phyloP scores from a whole-genome alignment of 2,113 vertebrate species.

The Xenopus borealis region DNA sequence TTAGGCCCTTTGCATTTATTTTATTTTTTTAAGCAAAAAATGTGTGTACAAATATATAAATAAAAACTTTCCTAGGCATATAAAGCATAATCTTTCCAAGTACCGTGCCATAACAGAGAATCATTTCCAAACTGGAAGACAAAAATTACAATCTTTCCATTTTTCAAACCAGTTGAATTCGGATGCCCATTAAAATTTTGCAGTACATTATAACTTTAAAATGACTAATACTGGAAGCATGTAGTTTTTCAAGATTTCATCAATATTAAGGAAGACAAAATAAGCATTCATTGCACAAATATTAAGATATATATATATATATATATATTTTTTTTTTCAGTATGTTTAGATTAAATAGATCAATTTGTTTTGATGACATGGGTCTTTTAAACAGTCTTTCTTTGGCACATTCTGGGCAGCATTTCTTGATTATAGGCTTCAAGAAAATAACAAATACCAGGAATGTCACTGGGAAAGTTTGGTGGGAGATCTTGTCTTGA shows the following conservation, averaged over 20 bases:
- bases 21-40: neutral
- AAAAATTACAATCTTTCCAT: too few relatives aligned
- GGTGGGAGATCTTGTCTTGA: conserved; percentile 92
- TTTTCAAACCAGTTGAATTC: too few relatives aligned
- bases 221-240: neutral
- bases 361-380: conserved; percentile 27
- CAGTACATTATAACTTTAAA: too few relatives aligned
- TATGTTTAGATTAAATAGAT: too few relatives aligned
- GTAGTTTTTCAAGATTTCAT: neutral
- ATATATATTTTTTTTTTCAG: too few relatives aligned
- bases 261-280: conserved; percentile 29
- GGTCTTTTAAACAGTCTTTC: conserved; percentile 56
- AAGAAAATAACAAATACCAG: conserved; percentile 96
- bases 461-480: conserved; percentile 91
- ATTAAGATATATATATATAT: too few relatives aligned
- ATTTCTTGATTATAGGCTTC: conserved; percentile 73
- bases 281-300: neutral
- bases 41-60: neutral
- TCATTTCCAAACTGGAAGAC: too few relatives aligned
- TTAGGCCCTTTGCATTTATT: neutral
- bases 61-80: too few relatives aligned
- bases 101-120: too few relatives aligned
- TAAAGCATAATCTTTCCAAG: too few relatives aligned
- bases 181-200: too few relatives aligned
- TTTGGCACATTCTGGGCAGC: conserved; percentile 64